Base-by-base conservation (phyloP, 1,140 invertebrate species). In the Geopemphigus sp. region DNA sequence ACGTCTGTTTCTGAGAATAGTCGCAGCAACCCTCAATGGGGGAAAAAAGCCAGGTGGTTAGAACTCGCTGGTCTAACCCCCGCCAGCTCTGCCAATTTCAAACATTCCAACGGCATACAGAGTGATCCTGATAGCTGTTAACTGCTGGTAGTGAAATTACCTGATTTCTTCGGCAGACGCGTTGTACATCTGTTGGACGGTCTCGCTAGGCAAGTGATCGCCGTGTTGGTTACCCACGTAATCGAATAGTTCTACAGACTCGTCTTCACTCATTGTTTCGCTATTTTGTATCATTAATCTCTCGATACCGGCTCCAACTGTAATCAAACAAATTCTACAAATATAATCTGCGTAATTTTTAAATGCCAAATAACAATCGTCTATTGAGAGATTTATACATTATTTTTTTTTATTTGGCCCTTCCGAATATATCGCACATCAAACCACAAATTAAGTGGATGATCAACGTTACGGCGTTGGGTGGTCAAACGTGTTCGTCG, bases 121-220 rank as follows among this genome's bases (percentile, higher is more conserved):
- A 59, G 53, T 12, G 56, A 59, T 76, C 5, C 5, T 22, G 2
- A 76, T 39, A 26, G 26, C 1, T 1, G 24, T 63, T 10, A 19
- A 39, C 32, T 39, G 32, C 8, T 8, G 54, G 22, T 57, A 19
- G 5, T 45, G 12, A 59, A 32, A 11, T 74, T 78, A 78, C 74
- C 74, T 78, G 56, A 78, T 78, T 78, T 78, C 74, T 78, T 78
- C 57, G n/a, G 74, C 74, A 50, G 74, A 78, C 39, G 74, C 74
- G 8, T 78, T 78, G 32, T 78, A 78, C 74, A 78, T 78, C 24
- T 78, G 74, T 50, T 61, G 32, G 17, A 78, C 57, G 1, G 74
- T 78, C 19, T 78, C 74, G 24, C 24, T 78, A 47, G 74, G 74
- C 57, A 78, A 19, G 24, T 78, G 59, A 61, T 63, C 57, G 14